Evolutionary conservation across 92 coral and sea anemone genomes (phyloP), one percentile per base, ranked within the genome.

Genomic region (Scolanthus callimorphus): DNA sequence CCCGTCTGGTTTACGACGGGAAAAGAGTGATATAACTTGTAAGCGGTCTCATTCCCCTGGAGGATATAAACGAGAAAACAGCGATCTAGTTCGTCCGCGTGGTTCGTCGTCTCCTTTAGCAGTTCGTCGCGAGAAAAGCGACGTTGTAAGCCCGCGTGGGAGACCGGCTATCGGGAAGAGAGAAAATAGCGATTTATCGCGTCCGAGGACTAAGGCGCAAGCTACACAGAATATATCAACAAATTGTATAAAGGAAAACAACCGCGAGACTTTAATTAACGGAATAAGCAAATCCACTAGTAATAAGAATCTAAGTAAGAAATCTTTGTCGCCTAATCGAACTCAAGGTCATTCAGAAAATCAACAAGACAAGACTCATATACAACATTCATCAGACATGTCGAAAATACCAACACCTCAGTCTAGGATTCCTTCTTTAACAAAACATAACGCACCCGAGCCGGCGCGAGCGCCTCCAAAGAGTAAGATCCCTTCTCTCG

Each of bases 361-460:
- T 34, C 62, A 67, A 52, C 67, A 31, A 29, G 57, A 25, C 46
- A 62, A 50, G 39, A 70, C 67, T 17, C 76, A 69, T 31, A 53
- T 27, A 3, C 41, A 47, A 9, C 72, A 63, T 27, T 51, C 30
- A 27, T 64, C 64, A 29, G 84, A 74, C 20, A 88, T 88, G 96
- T 88, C 96, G 11, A 88, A 88, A 65, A 88, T 88, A 26, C 96
- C 96, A 9, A 84, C 95, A 11, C 89, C 80, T 59, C 62, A 39
- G 41, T 83, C 90, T n/a, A 75, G 79, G 65, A 78, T 88, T 20
- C 90, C 96, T 17, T 88, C 89, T 17, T 30, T 76, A 44, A 15
- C 78, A 12, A 82, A 70, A 43, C 72, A 55, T 34, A 43, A 12
- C 39, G 45, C 71, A 15, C 57, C 79, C 13, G 70, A 64, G 11